Conservation (phyloP, 2,113 vertebrate species). For the Ptilorrhoa leucosticta region DNA sequence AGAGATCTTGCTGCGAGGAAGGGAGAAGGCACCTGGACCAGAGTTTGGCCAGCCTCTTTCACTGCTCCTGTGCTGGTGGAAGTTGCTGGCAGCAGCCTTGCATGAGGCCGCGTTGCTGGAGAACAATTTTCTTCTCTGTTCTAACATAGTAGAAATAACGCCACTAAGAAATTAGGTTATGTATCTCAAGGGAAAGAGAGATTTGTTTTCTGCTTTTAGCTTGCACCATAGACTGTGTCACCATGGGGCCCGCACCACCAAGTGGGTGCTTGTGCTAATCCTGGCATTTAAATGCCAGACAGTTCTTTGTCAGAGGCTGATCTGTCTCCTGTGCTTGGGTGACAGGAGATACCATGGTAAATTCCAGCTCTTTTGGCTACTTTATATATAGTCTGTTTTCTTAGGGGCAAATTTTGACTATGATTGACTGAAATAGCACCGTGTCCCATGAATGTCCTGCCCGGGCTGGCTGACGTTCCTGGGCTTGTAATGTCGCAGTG, state of each 20-base stretch:
- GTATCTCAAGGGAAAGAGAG: neutral
- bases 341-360: neutral
- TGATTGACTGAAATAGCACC: neutral
- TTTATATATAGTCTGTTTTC: neutral
- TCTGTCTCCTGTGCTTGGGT: neutral
- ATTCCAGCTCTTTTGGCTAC: neutral
- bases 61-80: neutral
- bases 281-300: neutral
- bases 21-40: neutral
- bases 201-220: neutral
- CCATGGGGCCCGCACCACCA: neutral
- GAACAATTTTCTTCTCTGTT: neutral
- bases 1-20: neutral
- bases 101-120: neutral
- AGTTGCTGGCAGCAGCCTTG: neutral
- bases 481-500: neutral
- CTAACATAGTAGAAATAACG: neutral
- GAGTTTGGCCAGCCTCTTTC: rapidly evolving
- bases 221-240: neutral
- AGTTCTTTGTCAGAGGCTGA: neutral
- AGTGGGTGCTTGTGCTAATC: neutral
- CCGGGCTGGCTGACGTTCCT: rapidly evolving
- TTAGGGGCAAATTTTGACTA: neutral
- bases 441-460: rapidly evolving
- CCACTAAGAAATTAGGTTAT: neutral